Evolutionary conservation across 2,888 invertebrate genomes (phyloP).

Genomic region (Dimorphilus gyrociliatus): DNA sequence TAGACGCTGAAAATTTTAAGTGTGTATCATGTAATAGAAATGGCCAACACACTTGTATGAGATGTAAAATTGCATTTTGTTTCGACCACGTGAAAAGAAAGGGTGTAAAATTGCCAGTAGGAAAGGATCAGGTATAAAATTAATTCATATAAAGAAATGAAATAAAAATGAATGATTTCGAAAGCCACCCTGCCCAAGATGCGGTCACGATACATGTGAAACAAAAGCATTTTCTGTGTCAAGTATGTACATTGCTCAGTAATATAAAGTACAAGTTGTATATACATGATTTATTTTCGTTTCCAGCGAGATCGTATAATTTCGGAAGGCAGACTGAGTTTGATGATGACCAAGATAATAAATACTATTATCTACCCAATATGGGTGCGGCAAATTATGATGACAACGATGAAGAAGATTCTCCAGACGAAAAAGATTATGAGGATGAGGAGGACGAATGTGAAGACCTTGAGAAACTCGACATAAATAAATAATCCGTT

Average conservation of each 20-base stretch:
- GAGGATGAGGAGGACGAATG: too few species aligned
- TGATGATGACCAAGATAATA: too few species aligned
- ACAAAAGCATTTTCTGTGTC: slow-evolving; percentile 91
- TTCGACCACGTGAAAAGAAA: slow-evolving; percentile 85
- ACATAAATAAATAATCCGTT: too few species aligned
- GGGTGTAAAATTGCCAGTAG: slow-evolving; percentile 70
- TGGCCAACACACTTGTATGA: slow-evolving; percentile 82
- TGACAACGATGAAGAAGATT: too few species aligned
- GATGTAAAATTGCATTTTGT: slow-evolving; percentile 89
- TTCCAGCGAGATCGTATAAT: slow-evolving; percentile 25
- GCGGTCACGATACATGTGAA: slow-evolving; percentile 74
- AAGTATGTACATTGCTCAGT: slow-evolving; percentile 52
- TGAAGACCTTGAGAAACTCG: too few species aligned
- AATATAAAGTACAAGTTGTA: too few species aligned
- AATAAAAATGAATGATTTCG: too few species aligned
- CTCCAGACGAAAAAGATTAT: too few species aligned
- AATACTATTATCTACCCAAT: too few species aligned
- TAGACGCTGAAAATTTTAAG: slow-evolving; percentile 85
- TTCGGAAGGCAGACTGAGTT: slow-evolving; percentile 23
- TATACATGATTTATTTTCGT: slow-evolving; percentile 1
- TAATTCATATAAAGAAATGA: too few species aligned
- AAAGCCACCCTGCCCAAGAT: slow-evolving; percentile 85
- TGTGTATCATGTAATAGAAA: slow-evolving; percentile 86
- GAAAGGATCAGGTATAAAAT: too few species aligned
- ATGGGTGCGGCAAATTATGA: too few species aligned